Percentiles rank a stretch among this genome's conserved stretches.
These are phyloP conservation scores for Tetrao urogallus DNA, from an alignment of 2,113 vertebrate genomes.

Conservation along the genomic window DNA sequence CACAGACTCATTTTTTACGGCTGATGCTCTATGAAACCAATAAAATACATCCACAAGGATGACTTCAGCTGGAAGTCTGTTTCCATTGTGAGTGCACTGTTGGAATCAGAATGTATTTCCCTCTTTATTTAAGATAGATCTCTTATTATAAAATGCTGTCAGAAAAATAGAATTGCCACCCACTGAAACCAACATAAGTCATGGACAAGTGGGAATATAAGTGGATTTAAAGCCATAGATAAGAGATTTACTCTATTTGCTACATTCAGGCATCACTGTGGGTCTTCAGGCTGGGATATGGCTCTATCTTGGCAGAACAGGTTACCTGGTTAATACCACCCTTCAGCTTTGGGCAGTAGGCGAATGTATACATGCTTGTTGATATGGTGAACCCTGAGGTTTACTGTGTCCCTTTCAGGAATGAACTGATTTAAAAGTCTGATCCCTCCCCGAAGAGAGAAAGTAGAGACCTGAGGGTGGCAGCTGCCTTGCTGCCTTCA, in stretches of 20 bases:
- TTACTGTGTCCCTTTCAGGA: neutral
- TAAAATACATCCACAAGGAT: slow-evolving; percentile 17
- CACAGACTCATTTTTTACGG: slow-evolving; percentile 13
- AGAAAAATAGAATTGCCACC: slow-evolving; percentile 42
- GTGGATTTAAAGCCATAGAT: slow-evolving; percentile 37
- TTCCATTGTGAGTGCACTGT: slow-evolving; percentile 21
- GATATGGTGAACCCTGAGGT: neutral
- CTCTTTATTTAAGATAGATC: slow-evolving; percentile 21
- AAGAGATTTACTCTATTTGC: slow-evolving; percentile 7
- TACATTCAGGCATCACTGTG: neutral
- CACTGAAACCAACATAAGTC: slow-evolving; percentile 41
- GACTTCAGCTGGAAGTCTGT: slow-evolving; percentile 13
- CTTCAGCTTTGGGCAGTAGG: neutral
- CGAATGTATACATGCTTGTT: fast-evolving
- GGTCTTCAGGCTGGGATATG: neutral
- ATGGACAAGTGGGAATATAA: slow-evolving; percentile 31
- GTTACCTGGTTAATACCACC: neutral
- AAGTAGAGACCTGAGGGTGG: neutral
- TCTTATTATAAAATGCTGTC: slow-evolving; percentile 54
- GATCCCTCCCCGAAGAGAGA: neutral
- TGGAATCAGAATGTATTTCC: slow-evolving; percentile 53
- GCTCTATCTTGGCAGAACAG: neutral
- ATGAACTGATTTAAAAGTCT: neutral
- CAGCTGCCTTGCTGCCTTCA: neutral
- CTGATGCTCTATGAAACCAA: slow-evolving; percentile 11